Evolutionary conservation across 2,888 invertebrate genomes (phyloP), one percentile per base, ranked within the genome.

Genomic region (Lithosia quadra): DNA sequence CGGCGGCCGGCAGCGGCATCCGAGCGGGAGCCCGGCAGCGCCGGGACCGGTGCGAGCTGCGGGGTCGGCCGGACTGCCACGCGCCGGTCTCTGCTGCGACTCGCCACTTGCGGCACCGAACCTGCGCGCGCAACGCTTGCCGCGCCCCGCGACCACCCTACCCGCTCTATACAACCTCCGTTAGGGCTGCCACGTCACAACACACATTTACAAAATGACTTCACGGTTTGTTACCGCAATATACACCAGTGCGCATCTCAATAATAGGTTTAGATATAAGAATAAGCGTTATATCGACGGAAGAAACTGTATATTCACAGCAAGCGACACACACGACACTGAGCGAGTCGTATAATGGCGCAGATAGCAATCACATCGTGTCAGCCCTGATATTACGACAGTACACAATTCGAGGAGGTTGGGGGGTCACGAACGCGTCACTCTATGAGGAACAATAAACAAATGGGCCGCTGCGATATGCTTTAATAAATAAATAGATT

Each of bases 1-100:
- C 93, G 93, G 93, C 90, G 92, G 90, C 93, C 93, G 94, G 93
- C 93, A 92, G 94, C 95, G 93, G 94, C 93, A 93, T 92, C 93
- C 93, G 93, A 92, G 88, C 93, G 91, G 87, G 86, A 88, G 92
- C 92, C 91, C 92, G 91, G 93, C 92, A 86, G 90, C 90, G 92
- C 92, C 92, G 92, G 92, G 87, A 91, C 92, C 92, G 91, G 89
- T 81, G 89, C 89, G 90, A 90, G 91, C 91, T 92, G 93, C 90
- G 93, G 91, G 92, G 92, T 91, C 91, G 90, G 89, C 91, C 84
- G 88, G 89, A 92, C 93, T 92, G 92, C 84, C 89, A 83, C 88
- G 88, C 87, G 87, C 84, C 86, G 82, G 85, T 87, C 87, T 87
- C 86, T 84, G 85, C 86, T 82, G 84, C 84, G 84, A 80, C 72